Evolutionary conservation across 2,113 vertebrate genomes (phyloP), one percentile per base, ranked within the genome.

Genomic region (Empidonax traillii): DNA sequence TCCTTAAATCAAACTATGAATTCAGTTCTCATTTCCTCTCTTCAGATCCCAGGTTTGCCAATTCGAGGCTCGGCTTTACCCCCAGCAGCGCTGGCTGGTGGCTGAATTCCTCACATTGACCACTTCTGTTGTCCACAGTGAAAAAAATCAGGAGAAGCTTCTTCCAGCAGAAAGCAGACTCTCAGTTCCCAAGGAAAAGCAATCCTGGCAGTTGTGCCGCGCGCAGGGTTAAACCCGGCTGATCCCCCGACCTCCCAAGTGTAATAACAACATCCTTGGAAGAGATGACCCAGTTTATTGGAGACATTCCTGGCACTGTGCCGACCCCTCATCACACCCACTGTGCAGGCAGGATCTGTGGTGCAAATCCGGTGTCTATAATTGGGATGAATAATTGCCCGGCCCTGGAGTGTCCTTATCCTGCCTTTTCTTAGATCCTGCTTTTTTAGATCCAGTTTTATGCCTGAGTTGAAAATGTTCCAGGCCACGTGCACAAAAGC

Each of bases 271-370:
- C 88, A 69, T 88, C 91, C 95, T 93, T 33, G 1, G 18, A 85
- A 62, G 93, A 96, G 90, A 93, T 95, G 90, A 91, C 93, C 92
- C 94, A 90, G 85, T 96, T 96, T 90, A 84, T 93, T 39, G 71
- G 1, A 85, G 82, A 43, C 87, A 80, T 69, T 77, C 41, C 79
- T 91, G 94, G 96, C 93, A 12, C 78, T 51, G 1, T 31, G 93
- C 95, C 58, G 0, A 91, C 58, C 67, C 74, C 71, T 76, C 21
- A 1, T 35, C 52, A 62, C 31, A 72, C 49, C n/a, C 87, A 58
- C 46, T 0, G 51, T 52, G 85, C 68, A 55, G 43, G 78, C 94
- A 90, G 14, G 55, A 81, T 79, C 86, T 61, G 90, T 49, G 91
- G 75, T 95, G 90, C 90, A 95, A 83, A 91, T 83, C 78, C 35